phyloP scores from a whole-genome alignment of 64 coral and sea anemone genomes.

The Dendronephthya gigantea region DNA sequence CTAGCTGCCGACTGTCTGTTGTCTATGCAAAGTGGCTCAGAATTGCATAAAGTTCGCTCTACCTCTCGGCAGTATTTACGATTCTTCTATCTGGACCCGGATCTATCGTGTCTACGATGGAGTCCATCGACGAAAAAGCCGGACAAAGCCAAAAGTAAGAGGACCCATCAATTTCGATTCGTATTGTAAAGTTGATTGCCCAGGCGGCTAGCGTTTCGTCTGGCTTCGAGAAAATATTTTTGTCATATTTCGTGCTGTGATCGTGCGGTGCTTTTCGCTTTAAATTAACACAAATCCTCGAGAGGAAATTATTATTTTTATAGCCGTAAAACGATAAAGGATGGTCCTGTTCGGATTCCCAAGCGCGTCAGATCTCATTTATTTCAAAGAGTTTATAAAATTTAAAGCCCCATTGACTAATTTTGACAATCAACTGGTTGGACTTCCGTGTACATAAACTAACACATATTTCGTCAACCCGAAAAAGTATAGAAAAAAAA shows the following conservation, averaged over 20 bases:
- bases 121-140: constrained; percentile 90
- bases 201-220: not conserved
- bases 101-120: constrained; percentile 65
- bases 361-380: no score
- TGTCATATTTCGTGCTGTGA: no score
- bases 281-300: no score
- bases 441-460: no score
- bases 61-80: constrained; percentile 82
- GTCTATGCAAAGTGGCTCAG: constrained; percentile 91
- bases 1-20: constrained; percentile 85
- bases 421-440: no score
- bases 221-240: not conserved
- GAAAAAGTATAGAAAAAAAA: no score
- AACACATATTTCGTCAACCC: no score
- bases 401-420: no score
- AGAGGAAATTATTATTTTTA: not conserved
- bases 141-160: constrained; percentile 92
- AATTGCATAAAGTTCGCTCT: constrained; percentile 95
- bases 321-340: not conserved
- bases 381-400: no score
- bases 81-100: constrained; percentile 81
- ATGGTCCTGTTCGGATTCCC: no score
- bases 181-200: not conserved
- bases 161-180: constrained; percentile 13
- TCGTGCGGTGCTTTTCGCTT: no score